These are phyloP conservation scores for Electrophaes corylata DNA, from an alignment of 2,888 invertebrate genomes.

Conservation along the genomic window DNA sequence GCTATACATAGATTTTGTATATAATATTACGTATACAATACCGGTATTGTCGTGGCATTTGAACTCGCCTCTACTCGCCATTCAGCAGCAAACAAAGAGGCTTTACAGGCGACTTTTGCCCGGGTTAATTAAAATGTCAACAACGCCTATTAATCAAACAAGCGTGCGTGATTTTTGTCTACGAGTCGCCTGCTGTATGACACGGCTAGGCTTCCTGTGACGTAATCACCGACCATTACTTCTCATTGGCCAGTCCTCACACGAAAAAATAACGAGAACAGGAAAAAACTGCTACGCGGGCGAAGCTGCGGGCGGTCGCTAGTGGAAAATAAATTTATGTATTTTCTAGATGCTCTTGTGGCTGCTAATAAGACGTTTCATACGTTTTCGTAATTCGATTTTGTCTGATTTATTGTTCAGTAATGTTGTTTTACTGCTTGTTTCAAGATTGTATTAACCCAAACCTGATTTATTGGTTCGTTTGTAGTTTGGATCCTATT, in stretches of 20 bases:
- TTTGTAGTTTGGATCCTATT: background rate
- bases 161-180: slow-evolving; percentile 40
- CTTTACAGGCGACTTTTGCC: slow-evolving; percentile 66
- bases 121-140: slow-evolving; percentile 82
- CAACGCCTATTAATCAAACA: slow-evolving; percentile 78
- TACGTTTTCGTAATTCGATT: slow-evolving; percentile 23
- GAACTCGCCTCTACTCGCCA: slow-evolving; percentile 45
- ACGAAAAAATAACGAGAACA: too few species aligned
- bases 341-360: slow-evolving; percentile 7
- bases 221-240: too few species aligned
- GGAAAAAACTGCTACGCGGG: too few species aligned
- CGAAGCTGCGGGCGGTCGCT: too few species aligned
- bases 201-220: background rate
- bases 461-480: slow-evolving; percentile 7
- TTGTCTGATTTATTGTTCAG: slow-evolving; percentile 11
- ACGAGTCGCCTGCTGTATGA: background rate
- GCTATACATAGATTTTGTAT: too few species aligned
- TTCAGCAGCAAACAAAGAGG: slow-evolving; percentile 67
- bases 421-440: slow-evolving; percentile 31
- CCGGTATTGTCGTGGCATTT: slow-evolving; percentile 24
- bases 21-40: background rate
- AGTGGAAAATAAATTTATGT: slow-evolving; percentile 1
- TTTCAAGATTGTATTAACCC: slow-evolving; percentile 17
- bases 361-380: slow-evolving; percentile 22
- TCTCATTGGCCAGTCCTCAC: too few species aligned